phyloP scores from a whole-genome alignment of 2,113 vertebrate genomes.

The Hippocampus abdominalis region DNA sequence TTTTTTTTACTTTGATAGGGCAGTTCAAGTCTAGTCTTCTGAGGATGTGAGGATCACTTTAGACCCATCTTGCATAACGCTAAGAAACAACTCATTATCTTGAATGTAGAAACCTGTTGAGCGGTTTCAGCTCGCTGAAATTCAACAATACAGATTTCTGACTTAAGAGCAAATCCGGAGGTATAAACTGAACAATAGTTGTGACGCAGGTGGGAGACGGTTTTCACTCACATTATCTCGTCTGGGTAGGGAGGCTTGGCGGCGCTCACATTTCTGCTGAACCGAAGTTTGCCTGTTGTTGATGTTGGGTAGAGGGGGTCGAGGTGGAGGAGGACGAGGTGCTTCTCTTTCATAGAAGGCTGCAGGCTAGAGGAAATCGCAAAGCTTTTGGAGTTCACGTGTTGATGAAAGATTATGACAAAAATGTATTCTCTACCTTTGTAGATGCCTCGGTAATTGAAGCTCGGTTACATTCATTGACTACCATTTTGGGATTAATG shows the following conservation, averaged over 20 bases:
- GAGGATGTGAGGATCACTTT: no score
- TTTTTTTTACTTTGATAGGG: no score
- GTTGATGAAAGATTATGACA: background rate
- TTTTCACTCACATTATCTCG: background rate
- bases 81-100: background rate
- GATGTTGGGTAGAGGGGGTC: background rate
- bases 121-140: slow-evolving; percentile 10
- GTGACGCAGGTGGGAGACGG: background rate
- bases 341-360: background rate
- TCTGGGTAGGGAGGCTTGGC: background rate
- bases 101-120: slow-evolving; percentile 3
- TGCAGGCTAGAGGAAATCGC: slow-evolving; percentile 17
- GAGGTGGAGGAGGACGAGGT: background rate
- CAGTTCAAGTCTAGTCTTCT: no score
- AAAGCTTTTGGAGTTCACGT: background rate
- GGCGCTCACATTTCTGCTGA: slow-evolving; percentile 9
- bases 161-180: no score
- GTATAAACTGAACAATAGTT: background rate
- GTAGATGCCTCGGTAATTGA: background rate
- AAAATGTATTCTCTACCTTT: background rate
- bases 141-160: background rate
- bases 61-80: background rate
- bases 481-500: background rate
- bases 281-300: background rate
- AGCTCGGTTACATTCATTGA: background rate